A percentile compares a stretch with the other conserved stretches of the same genome.
phyloP scores from a whole-genome alignment of 2,888 invertebrate species.

The Chrysina gloriosa region DNA sequence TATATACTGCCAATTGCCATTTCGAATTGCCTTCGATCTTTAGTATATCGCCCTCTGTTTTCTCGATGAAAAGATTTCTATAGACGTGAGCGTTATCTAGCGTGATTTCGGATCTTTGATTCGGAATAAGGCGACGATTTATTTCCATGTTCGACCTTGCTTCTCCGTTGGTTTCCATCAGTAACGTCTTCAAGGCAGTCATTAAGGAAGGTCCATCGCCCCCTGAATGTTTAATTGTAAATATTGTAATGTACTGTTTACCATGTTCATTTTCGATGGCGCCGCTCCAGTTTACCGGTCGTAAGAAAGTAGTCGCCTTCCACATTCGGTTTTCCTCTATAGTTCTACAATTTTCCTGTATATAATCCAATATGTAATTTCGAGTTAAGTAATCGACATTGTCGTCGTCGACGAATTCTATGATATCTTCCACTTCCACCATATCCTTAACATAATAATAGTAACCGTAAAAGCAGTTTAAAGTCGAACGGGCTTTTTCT shows the following conservation, averaged over 20 bases:
- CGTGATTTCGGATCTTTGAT: not conserved
- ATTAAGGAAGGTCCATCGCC: constrained; percentile 15
- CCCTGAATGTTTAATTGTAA: constrained; percentile 3
- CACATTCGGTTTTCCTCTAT: constrained; percentile 12
- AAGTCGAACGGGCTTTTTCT: not conserved
- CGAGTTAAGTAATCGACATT: not conserved
- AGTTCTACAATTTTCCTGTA: not conserved
- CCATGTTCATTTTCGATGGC: not conserved
- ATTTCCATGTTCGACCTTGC: no score
- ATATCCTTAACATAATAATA: not conserved
- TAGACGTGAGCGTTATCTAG: not conserved
- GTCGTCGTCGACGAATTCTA: not conserved
- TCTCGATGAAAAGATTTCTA: not conserved
- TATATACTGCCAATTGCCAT: not conserved
- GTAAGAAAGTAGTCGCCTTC: not conserved
- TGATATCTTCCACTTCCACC: not conserved
- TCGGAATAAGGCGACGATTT: not conserved
- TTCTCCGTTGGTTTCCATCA: not conserved
- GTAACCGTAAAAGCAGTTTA: constrained; percentile 3
- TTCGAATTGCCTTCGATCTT: not conserved
- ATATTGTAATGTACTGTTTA: not conserved
- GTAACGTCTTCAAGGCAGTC: not conserved
- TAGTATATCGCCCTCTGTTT: not conserved
- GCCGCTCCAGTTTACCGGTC: constrained; percentile 17
- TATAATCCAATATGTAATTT: not conserved